A percentile compares a stretch with the other conserved stretches of the same genome.
Evolutionary conservation across 2,888 invertebrate species (phyloP).

Genomic region (Nomada lathburiana): DNA sequence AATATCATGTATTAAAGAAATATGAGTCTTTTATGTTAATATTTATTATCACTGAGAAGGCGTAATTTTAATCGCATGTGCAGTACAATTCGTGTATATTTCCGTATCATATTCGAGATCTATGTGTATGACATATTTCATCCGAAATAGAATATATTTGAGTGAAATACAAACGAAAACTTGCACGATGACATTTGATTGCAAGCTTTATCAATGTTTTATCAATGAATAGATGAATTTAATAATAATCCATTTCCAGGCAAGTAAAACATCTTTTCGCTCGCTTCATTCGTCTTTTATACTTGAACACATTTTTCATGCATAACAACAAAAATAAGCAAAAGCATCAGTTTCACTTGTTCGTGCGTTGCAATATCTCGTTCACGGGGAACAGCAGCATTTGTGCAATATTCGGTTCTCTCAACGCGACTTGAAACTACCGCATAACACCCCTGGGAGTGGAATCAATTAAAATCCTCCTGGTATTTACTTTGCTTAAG

Average conservation of each 20-base stretch:
- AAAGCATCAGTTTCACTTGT: background rate
- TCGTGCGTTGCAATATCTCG: background rate
- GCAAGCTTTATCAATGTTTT: background rate
- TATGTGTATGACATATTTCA: background rate
- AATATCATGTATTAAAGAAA: background rate
- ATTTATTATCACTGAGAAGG: background rate
- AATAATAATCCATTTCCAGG: no score
- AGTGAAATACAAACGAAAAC: background rate
- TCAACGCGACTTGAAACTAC: constrained; percentile 3
- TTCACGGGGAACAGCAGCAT: background rate
- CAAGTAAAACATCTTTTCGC: no score
- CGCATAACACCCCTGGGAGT: constrained; percentile 16
- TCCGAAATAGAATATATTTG: background rate
- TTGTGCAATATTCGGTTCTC: background rate
- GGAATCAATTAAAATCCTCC: constrained; percentile 28
- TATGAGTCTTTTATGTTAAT: background rate
- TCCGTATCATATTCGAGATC: constrained; percentile 21
- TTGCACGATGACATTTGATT: background rate
- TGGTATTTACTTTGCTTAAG: constrained; percentile 28
- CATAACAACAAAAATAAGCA: background rate
- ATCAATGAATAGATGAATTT: background rate
- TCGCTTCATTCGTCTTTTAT: background rate
- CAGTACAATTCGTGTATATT: constrained; percentile 6
- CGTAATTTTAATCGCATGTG: background rate
- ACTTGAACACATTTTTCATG: no score